Evolutionary conservation across 1,140 invertebrate genomes (phyloP).

Genomic region (Choristoneura fumiferana): DNA sequence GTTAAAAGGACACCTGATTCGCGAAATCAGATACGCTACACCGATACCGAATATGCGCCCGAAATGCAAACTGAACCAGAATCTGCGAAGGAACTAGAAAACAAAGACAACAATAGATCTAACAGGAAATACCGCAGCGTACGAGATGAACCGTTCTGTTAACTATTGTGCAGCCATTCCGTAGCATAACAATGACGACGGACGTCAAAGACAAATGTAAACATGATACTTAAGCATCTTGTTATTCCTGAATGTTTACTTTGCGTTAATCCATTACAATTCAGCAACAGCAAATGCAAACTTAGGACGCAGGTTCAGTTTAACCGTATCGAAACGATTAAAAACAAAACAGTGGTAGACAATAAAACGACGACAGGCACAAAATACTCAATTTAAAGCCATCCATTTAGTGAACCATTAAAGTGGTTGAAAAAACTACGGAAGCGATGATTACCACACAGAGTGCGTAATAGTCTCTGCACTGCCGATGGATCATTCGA

Average conservation of each 20-base stretch:
- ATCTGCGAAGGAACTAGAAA: slow-evolving; percentile 29
- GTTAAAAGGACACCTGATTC: not conserved
- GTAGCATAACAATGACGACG: slow-evolving; percentile 54
- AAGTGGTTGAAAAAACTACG: slow-evolving; percentile 29
- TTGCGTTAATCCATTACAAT: too few species aligned
- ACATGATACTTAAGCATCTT: slow-evolving; percentile 12
- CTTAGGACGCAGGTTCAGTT: not conserved
- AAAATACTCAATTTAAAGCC: slow-evolving; percentile 48
- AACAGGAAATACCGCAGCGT: slow-evolving; percentile 61
- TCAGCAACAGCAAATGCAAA: too few species aligned
- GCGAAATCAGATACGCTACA: not conserved
- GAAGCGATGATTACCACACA: slow-evolving; percentile 39
- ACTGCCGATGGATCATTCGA: slow-evolving; percentile 17
- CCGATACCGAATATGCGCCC: not conserved
- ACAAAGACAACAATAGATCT: slow-evolving; percentile 54
- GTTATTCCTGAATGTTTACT: too few species aligned
- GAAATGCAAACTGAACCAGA: slow-evolving; percentile 36
- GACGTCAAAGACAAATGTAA: slow-evolving; percentile 16
- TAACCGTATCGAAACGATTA: not conserved
- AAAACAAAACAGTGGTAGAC: slow-evolving; percentile 20
- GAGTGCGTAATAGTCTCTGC: slow-evolving; percentile 25
- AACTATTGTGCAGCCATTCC: slow-evolving; percentile 42
- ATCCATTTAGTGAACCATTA: slow-evolving; percentile 34
- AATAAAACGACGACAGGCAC: slow-evolving; percentile 23
- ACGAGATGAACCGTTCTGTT: slow-evolving; percentile 32